Percentiles rank a stretch among this genome's conserved stretches.
These are phyloP conservation scores for Empidonax traillii DNA, from an alignment of 2,113 vertebrate species.

Conservation along the genomic window DNA sequence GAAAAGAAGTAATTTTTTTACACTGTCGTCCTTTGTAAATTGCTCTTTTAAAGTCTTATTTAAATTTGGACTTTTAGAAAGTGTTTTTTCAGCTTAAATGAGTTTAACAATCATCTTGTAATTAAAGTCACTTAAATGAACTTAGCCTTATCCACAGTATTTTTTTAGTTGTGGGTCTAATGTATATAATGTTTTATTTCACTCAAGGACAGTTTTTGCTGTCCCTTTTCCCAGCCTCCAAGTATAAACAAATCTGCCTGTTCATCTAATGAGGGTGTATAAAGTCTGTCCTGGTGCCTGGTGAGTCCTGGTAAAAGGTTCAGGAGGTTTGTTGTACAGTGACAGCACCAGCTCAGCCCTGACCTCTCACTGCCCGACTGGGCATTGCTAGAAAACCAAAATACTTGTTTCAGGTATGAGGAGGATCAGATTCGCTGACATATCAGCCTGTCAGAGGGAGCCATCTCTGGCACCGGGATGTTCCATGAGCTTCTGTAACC, in stretches of 20 bases:
- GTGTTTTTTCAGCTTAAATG: constrained; percentile 15
- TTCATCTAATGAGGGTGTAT: background rate
- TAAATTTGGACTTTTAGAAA: background rate
- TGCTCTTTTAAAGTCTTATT: constrained; percentile 6
- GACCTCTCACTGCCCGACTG: background rate
- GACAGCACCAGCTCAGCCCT: background rate
- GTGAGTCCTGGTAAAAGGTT: background rate
- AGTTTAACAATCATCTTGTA: constrained; percentile 3
- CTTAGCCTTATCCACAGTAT: background rate
- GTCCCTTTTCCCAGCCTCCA: background rate
- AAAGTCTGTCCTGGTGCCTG: background rate
- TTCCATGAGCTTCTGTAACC: background rate
- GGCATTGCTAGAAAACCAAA: background rate
- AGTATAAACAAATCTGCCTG: background rate
- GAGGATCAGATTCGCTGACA: background rate
- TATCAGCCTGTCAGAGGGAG: background rate
- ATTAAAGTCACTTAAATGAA: constrained; percentile 36
- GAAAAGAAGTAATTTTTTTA: constrained; percentile 34
- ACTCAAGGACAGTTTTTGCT: background rate
- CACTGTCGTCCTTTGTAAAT: background rate
- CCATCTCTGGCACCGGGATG: accelerated
- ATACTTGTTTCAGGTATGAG: background rate
- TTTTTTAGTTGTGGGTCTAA: background rate
- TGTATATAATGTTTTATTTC: background rate
- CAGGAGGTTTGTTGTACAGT: background rate